Evolutionary conservation across 1,140 invertebrate genomes (phyloP), one percentile per base, ranked within the genome.

Genomic region (Chionoecetes opilio): DNA sequence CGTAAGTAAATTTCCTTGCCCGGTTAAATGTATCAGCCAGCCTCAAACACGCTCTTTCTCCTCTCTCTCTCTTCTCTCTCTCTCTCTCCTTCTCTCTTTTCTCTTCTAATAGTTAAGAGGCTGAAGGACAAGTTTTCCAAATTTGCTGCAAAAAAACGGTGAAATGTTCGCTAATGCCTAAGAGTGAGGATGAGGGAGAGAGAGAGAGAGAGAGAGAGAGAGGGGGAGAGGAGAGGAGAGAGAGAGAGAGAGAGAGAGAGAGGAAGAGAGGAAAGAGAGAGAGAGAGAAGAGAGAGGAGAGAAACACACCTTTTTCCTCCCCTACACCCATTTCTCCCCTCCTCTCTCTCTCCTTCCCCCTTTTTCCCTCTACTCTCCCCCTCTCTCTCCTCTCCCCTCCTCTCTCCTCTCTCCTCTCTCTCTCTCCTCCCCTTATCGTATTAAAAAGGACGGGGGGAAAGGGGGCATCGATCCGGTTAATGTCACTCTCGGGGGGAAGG

Each of bases 221-320:
- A 38, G n/a, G 31, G 11, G 34, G 35, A 90, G 21, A n/a, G 35
- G 29, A 0, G n/a, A 46, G 26, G 37, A 90, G 38, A 90, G 37
- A 26, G n/a, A 46, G 37, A 90, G n/a, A 46, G 88, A 90, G 88
- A 38, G 34, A 38, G 26, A 38, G 26, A 63, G n/a, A 53, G 88
- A n/a, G 41, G n/a, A 34, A 6, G 31, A 84, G 82, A 26, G 26
- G 82, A 84, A 84, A 26, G 82, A 29, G 82, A 26, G 26, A 32
- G 82, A 32, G n/a, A 26, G 26, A 84, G 82, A 32, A n/a, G 31
- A 8, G 82, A 6, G 26, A 84, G 26, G 31, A 26, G 82, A 84
- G n/a, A 26, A 84, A 84, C 82, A 32, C 82, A 29, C 82, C 82
- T 84, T 32, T 32, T 8, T 32, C 82, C n/a, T n/a, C n/a, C n/a